Evolutionary conservation across 2,797 vertebrate genomes (phyloP).

Genomic region (Poeciliopsis paucimaculata): DNA sequence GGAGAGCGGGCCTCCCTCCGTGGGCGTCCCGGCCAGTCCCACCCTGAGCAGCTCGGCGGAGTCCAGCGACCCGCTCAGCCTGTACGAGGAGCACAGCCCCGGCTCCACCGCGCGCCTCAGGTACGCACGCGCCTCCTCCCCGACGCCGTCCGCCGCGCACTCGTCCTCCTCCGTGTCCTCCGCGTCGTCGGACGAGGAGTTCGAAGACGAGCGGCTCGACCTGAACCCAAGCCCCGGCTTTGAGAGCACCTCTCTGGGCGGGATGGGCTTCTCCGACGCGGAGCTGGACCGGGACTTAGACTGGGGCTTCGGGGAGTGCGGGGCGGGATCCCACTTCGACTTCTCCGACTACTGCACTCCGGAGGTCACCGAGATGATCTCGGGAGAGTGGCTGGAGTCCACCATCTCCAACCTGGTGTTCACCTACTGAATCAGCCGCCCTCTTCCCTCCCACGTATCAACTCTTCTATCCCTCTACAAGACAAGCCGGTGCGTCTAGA

Average conservation of each 20-base stretch:
- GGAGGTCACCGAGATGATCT: conserved; percentile 99
- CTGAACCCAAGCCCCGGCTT: conserved; percentile 89
- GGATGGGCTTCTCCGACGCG: conserved; percentile 88
- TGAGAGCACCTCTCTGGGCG: conserved; percentile 91
- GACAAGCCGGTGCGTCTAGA: conserved; percentile 50
- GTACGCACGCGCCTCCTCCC: conserved; percentile 89
- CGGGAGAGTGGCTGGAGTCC: conserved; percentile 97
- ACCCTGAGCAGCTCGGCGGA: conserved; percentile 90
- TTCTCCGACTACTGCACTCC: conserved; percentile 99
- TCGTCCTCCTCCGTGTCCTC: conserved; percentile 84
- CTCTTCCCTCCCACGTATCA: conserved; percentile 34
- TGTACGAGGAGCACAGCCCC: conserved; percentile 89
- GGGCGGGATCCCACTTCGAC: conserved; percentile 96
- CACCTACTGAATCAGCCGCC: conserved; percentile 86
- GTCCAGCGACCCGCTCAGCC: conserved; percentile 90
- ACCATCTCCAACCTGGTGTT: conserved; percentile 98
- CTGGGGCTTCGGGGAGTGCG: conserved; percentile 91
- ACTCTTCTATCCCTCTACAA: conserved; percentile 36
- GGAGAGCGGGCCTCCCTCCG: conserved; percentile 86
- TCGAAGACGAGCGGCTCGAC: conserved; percentile 93
- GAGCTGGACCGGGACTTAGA: conserved; percentile 96
- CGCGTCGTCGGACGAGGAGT: conserved; percentile 92
- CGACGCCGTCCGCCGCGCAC: conserved; percentile 91
- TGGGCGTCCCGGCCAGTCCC: conserved; percentile 89
- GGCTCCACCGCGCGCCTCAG: conserved; percentile 84